Percentiles rank a stretch among this genome's conserved stretches.
Evolutionary conservation across 2,888 invertebrate species (phyloP).

Genomic region (Microplitis deprimator): DNA sequence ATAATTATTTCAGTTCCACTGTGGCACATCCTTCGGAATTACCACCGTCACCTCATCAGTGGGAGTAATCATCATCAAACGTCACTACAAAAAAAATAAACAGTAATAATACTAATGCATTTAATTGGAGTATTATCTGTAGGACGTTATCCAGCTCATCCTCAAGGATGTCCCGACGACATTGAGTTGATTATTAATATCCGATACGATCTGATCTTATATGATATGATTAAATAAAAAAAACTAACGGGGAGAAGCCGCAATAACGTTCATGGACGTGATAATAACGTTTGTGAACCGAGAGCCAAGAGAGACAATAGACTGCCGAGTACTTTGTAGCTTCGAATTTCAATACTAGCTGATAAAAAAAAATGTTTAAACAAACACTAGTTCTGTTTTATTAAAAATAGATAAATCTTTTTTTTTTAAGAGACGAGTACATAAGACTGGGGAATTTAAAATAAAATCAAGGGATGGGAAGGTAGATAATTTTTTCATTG

Average conservation of each 20-base stretch:
- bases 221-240: neutral
- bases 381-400: too few relatives aligned
- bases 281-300: constrained; percentile 29
- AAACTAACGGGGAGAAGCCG: constrained; percentile 23
- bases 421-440: neutral
- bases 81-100: constrained; percentile 48
- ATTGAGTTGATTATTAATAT: too few relatives aligned
- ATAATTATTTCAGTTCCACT: constrained; percentile 84
- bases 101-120: neutral
- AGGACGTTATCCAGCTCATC: too few relatives aligned
- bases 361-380: constrained; percentile 46
- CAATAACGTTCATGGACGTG: constrained; percentile 32
- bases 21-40: constrained; percentile 98
- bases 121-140: too few relatives aligned
- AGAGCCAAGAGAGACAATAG: constrained; percentile 70
- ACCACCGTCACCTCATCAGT: constrained; percentile 98
- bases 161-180: too few relatives aligned
- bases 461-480: neutral
- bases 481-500: constrained; percentile 30
- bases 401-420: too few relatives aligned
- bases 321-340: constrained; percentile 69
- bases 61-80: constrained; percentile 83
- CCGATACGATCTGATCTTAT: too few relatives aligned
- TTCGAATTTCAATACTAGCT: constrained; percentile 65
- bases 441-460: constrained; percentile 29